These are phyloP conservation scores for Eucera pruinosa DNA, from an alignment of 2,888 invertebrate genomes.

Conservation along the genomic window DNA sequence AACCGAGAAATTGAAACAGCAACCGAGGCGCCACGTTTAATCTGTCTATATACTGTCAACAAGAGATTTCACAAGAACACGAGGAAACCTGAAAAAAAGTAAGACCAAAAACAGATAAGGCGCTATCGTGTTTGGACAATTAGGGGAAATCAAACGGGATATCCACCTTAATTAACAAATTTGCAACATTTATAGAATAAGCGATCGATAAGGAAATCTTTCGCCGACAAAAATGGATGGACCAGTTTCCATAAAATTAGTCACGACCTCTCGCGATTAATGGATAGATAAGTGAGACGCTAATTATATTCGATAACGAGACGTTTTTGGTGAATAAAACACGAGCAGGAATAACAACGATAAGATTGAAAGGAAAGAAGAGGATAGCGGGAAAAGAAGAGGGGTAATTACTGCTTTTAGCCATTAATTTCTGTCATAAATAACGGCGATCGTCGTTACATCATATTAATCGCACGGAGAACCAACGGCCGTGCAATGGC, in stretches of 20 bases:
- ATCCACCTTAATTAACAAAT: conserved; percentile 16
- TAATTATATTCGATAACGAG: conserved; percentile 57
- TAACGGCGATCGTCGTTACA: too few relatives aligned
- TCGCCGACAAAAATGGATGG: background rate
- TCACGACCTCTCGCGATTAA: conserved; percentile 24
- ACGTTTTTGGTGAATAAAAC: conserved; percentile 9
- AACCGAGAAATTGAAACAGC: background rate
- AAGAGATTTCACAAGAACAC: background rate
- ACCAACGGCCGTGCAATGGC: too few relatives aligned
- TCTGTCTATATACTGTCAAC: conserved; percentile 6
- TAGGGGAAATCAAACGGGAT: background rate
- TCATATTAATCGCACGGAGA: too few relatives aligned
- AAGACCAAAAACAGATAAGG: background rate
- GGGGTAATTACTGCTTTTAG: too few relatives aligned
- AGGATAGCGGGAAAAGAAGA: too few relatives aligned
- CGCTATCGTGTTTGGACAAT: background rate
- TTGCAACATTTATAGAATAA: background rate
- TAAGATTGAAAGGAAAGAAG: background rate
- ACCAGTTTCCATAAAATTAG: background rate
- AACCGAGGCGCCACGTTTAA: conserved; percentile 20
- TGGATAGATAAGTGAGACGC: background rate
- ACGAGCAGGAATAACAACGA: conserved; percentile 21
- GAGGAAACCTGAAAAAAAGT: background rate
- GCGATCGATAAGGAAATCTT: conserved; percentile 28
- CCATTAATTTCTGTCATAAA: too few relatives aligned